Evolutionary conservation across 1,140 invertebrate species (phyloP), one percentile per base, ranked within the genome.

Genomic region (Fopius arisanus): DNA sequence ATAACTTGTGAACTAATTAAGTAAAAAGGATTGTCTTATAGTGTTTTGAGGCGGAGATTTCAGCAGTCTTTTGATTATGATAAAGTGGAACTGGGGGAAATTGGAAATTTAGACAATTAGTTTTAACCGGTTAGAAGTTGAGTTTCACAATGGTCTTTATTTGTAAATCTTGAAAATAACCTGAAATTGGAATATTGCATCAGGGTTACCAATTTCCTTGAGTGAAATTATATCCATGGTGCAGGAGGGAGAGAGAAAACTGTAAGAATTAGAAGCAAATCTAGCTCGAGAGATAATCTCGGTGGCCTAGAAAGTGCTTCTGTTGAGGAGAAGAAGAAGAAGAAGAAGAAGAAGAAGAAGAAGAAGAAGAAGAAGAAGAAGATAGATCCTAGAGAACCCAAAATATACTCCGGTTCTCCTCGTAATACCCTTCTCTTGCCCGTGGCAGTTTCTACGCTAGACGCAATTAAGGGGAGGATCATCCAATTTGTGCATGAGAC

Each of bases 401-500:
- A 31, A 65, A 65, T 31, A 65, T 65, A 65, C 28, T 33, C 29
- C n/a, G 16, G 10, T 65, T 65, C 62, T 65, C n/a, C n/a, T 65
- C 28, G 26, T 31, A 31, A 19, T 29, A 31, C 28, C 29, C 67
- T 69, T 26, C 16, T 59, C 21, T 31, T 43, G 41, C 26, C 66
- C 28, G 23, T 37, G 29, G 37, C 63, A 48, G 72, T 68, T 68
- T 73, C 48, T 19, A 65, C 62, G 48, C 72, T 43, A 67, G 72
- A 73, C 31, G 72, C 72, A 73, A 73, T 73, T 73, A 73, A 73
- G 72, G 72, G 72, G 72, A 51, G 66, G 72, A 73, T 73, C 72
- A 73, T 73, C 66, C 72, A 73, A 73, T 73, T 73, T 73, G 72
- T 68, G 67, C 72, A 73, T 68, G 72, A 73, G 66, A 73, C 72